Evolutionary conservation across 2,888 invertebrate genomes (phyloP), one percentile per base, ranked within the genome.

Genomic region (Melikaiella ostensackeni): DNA sequence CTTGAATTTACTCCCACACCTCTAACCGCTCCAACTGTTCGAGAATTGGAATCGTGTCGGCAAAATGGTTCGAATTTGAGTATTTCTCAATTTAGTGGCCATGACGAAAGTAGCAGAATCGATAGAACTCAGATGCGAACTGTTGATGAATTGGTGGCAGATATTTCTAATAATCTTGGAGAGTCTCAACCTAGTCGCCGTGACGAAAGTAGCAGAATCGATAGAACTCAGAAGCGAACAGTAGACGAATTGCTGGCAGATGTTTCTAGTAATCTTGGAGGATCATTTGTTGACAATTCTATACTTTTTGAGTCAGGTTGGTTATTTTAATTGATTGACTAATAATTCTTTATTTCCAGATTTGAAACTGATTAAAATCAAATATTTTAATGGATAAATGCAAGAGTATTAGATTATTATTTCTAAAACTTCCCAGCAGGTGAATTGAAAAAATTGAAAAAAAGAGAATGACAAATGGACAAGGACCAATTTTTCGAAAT

Each of bases 191-290:
- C 42, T 42, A 42, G 4, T 42, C 42, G 42, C 42, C 42, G 16
- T 13, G 42, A 6, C 9, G 30, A 70, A 70, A 70, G 19, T 21
- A 50, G 50, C 8, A 70, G 30, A 50, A 27, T 13, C 11, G 27
- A 50, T 7, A 50, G 11, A n/a, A 50, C 5, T 27, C n/a, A 63
- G 55, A 76, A 76, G 33, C 73, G 82, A 24, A 80, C 80, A 19
- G 75, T 80, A 0, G 80, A 80, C 46, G 80, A 82, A 50, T 78
- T 80, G 27, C 61, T 80, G 42, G 24, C 75, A 46, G 85, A 86
- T 57, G 80, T 84, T 30, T 46, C 19, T 5, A 6, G 4, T 50
- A 46, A 46, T 70, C 70, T 70, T 19, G 50, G 7, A 19, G 70
- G 70, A 1, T 30, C 27, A 50, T 11, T 30, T 70, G n/a, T 50